These are phyloP conservation scores for Vulpes vulpes DNA, from an alignment of 2,113 vertebrate genomes.

Conservation along the genomic window DNA sequence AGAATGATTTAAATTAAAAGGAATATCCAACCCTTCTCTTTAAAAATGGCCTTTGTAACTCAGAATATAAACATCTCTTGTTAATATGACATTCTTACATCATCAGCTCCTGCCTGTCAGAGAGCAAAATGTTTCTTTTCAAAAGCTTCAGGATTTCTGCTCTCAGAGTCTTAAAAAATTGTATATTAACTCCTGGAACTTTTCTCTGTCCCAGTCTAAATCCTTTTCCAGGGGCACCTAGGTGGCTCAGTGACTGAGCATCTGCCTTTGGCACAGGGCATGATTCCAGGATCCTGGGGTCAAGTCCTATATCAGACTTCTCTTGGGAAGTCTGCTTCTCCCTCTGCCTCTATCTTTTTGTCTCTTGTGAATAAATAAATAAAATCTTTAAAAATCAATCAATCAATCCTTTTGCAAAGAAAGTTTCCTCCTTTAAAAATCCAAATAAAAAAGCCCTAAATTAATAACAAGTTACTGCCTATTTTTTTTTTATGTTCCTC, in stretches of 20 bases:
- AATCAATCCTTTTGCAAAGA: not conserved
- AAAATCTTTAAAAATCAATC: too few species aligned
- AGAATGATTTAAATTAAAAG: constrained; percentile 60
- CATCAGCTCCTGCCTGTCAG: not conserved
- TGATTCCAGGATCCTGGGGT: too few species aligned
- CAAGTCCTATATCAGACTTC: too few species aligned
- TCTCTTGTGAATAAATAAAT: too few species aligned
- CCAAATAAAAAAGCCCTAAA: not conserved
- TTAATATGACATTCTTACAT: not conserved
- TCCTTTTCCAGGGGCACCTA: not conserved
- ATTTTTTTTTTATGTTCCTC: not conserved
- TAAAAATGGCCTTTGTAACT: not conserved
- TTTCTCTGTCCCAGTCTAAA: not conserved
- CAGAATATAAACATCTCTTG: constrained; percentile 19
- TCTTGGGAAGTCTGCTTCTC: too few species aligned
- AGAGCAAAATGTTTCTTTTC: not conserved
- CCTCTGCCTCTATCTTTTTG: too few species aligned
- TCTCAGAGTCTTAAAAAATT: not conserved
- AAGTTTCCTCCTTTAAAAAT: not conserved
- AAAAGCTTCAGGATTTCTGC: constrained; percentile 18
- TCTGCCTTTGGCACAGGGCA: too few species aligned
- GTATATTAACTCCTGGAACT: not conserved
- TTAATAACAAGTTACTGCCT: not conserved
- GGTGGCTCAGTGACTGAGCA: too few species aligned
- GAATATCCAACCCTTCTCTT: not conserved